Evolutionary conservation across 2,113 vertebrate genomes (phyloP).

Genomic region (Laticauda colubrina): DNA sequence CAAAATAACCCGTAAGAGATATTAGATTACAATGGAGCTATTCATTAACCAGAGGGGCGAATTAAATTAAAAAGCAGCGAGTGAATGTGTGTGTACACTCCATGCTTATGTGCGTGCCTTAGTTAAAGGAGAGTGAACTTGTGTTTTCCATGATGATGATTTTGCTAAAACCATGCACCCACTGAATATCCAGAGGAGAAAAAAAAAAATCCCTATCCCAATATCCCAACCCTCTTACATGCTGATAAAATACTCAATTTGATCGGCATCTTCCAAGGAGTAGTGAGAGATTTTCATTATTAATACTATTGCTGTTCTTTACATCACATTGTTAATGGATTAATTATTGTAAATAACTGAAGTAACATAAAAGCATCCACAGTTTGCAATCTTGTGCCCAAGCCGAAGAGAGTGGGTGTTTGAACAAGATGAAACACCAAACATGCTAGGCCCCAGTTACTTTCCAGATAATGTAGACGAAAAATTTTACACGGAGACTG

Average conservation of each 20-base stretch:
- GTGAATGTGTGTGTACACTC: background rate
- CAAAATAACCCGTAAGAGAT: background rate
- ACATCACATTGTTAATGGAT: background rate
- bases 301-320: background rate
- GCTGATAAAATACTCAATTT: background rate
- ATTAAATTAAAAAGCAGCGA: constrained; percentile 9
- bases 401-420: too few species aligned
- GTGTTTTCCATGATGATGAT: background rate
- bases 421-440: background rate
- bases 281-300: background rate
- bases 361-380: background rate
- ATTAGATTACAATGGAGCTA: constrained; percentile 25
- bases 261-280: background rate
- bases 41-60: constrained; percentile 15
- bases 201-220: background rate
- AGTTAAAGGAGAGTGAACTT: background rate
- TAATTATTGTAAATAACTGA: background rate
- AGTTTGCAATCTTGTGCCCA: background rate
- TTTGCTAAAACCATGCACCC: background rate
- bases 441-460: background rate
- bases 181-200: background rate
- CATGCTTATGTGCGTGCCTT: background rate
- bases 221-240: background rate
- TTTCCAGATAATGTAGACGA: background rate
- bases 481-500: background rate